A percentile compares a stretch with the other conserved stretches of the same genome.
phyloP scores from a whole-genome alignment of 2,113 vertebrate species.

The Xyrauchen texanus region DNA sequence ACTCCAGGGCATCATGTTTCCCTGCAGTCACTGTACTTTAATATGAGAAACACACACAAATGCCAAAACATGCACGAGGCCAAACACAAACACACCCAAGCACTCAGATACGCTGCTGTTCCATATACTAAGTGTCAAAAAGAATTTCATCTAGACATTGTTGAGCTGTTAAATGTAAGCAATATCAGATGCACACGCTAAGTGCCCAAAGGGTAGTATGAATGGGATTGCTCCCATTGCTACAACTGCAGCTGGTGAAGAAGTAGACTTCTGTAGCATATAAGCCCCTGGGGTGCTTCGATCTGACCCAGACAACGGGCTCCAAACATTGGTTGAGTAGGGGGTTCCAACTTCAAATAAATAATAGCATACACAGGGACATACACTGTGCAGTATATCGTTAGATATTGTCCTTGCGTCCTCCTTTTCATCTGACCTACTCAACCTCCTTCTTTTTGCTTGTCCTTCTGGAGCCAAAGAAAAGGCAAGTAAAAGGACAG shows the following conservation, averaged over 20 bases:
- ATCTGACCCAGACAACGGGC: slow-evolving; percentile 66
- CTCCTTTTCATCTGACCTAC: slow-evolving; percentile 25
- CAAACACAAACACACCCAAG: slow-evolving; percentile 37
- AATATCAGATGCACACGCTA: slow-evolving; percentile 21
- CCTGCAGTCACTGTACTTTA: neutral
- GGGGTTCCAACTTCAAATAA: slow-evolving; percentile 11
- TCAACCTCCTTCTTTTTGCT: slow-evolving; percentile 42
- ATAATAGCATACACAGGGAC: slow-evolving; percentile 47
- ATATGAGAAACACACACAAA: slow-evolving; percentile 26
- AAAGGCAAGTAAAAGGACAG: slow-evolving; percentile 74
- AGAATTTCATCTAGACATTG: slow-evolving; percentile 23
- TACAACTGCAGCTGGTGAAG: too few relatives aligned
- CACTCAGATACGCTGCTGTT: slow-evolving; percentile 26
- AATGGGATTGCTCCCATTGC: too few relatives aligned
- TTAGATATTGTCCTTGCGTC: slow-evolving; percentile 12
- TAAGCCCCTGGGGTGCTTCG: slow-evolving; percentile 37
- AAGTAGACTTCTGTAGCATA: slow-evolving; percentile 37
- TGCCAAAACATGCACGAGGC: neutral
- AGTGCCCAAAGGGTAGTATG: neutral
- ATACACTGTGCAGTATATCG: neutral
- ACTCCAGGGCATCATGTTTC: slow-evolving; percentile 25
- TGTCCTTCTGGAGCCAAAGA: slow-evolving; percentile 60
- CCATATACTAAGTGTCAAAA: slow-evolving; percentile 9
- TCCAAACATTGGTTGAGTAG: slow-evolving; percentile 51
- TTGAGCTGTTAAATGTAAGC: slow-evolving; percentile 3